Evolutionary conservation across 1,140 invertebrate species (phyloP).

Genomic region (Bombus sibiricus): DNA sequence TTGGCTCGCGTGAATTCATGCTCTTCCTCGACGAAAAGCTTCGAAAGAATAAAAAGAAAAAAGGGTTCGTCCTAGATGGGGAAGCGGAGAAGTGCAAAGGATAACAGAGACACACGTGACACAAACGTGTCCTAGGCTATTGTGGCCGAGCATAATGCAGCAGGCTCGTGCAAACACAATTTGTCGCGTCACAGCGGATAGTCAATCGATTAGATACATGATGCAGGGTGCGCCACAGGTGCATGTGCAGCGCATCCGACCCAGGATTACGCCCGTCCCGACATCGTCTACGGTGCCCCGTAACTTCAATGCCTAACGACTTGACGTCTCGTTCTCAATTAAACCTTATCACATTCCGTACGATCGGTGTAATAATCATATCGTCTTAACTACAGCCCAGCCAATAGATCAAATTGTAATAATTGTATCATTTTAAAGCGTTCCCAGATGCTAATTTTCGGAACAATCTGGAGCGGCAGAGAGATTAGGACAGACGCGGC

Average conservation of each 20-base stretch:
- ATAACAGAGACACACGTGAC: not conserved
- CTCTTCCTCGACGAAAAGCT: not conserved
- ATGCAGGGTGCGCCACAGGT: conserved; percentile 68
- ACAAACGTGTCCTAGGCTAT: conserved; percentile 25
- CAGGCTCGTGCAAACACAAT: conserved; percentile 70
- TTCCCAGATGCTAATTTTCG: not conserved
- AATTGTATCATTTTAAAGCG: too few species aligned
- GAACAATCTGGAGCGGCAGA: too few species aligned
- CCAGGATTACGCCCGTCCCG: conserved; percentile 59
- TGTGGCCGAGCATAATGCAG: conserved; percentile 58
- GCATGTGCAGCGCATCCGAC: conserved; percentile 54
- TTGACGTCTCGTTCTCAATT: conserved; percentile 42
- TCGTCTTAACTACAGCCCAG: not conserved
- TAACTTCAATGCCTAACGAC: conserved; percentile 52
- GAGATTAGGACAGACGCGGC: too few species aligned
- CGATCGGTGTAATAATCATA: not conserved
- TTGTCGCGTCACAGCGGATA: conserved; percentile 76
- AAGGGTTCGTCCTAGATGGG: too few species aligned
- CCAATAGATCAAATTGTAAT: too few species aligned
- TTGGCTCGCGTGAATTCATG: not conserved
- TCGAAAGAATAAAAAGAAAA: too few species aligned
- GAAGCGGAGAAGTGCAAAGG: not conserved
- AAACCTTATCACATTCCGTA: not conserved
- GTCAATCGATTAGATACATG: conserved; percentile 73
- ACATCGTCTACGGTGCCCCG: conserved; percentile 25